phyloP scores from a whole-genome alignment of 2,113 vertebrate genomes.

The Phylloscopus trochilus region DNA sequence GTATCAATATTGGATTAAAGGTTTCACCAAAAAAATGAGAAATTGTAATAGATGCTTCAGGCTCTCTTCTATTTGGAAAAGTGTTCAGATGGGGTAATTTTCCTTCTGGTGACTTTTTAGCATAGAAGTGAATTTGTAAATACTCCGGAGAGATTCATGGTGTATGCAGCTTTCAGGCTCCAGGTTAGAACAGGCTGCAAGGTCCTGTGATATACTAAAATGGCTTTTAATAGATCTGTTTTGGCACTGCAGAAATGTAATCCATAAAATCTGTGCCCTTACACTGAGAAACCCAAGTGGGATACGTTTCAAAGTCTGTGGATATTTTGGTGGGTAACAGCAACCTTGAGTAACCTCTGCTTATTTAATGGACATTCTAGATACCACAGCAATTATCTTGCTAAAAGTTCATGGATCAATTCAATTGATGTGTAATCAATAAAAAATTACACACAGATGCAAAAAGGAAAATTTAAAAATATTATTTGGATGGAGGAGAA shows the following conservation, averaged over 20 bases:
- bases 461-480: background rate
- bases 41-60: background rate
- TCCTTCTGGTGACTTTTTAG: background rate
- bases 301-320: background rate
- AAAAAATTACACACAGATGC: background rate
- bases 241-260: background rate
- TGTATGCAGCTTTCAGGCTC: background rate
- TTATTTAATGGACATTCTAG: background rate
- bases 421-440: background rate
- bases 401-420: background rate
- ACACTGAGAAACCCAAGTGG: background rate
- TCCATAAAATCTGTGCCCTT: background rate
- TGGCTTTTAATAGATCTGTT: background rate
- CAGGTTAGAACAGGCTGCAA: background rate
- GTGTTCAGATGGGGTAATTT: background rate
- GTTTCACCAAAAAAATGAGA: background rate
- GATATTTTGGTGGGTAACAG: background rate
- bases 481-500: background rate
- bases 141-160: background rate
- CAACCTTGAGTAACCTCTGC: background rate
- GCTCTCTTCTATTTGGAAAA: background rate
- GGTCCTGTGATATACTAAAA: background rate
- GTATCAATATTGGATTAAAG: background rate
- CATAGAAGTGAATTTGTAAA: background rate
- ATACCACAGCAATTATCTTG: background rate